A percentile compares a stretch with the other conserved stretches of the same genome.
These are phyloP conservation scores for Mus minutoides DNA, from an alignment of 2,797 vertebrate genomes.

Conservation along the genomic window DNA sequence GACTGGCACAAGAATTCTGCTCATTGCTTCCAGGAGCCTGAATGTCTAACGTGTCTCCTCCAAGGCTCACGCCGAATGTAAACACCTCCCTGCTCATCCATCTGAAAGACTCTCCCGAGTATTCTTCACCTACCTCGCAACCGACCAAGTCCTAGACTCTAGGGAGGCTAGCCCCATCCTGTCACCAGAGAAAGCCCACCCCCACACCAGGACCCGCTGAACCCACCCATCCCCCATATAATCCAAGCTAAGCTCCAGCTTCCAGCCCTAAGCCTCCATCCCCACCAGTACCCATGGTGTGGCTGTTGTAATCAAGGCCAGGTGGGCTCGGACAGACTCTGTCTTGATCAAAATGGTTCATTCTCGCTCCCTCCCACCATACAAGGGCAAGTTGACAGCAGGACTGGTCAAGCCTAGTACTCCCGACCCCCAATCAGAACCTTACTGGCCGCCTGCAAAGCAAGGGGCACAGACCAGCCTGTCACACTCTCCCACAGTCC, in stretches of 20 bases:
- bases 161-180: neutral
- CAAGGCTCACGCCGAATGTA: neutral
- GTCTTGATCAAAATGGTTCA: neutral
- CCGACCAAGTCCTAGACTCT: neutral
- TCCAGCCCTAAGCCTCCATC: neutral
- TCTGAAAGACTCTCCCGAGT: constrained; percentile 5
- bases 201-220: neutral
- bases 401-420: neutral
- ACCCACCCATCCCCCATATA: neutral
- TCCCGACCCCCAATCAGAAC: neutral
- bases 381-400: neutral
- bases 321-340: neutral
- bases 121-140: neutral
- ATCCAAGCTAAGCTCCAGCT: neutral
- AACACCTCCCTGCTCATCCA: neutral
- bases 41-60: neutral
- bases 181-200: neutral
- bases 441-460: neutral
- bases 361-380: neutral
- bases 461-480: neutral
- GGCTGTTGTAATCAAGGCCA: neutral
- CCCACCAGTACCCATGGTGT: neutral
- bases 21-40: neutral
- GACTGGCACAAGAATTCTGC: neutral
- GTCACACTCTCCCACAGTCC: neutral